Evolutionary conservation across 1,140 invertebrate genomes (phyloP), one percentile per base, ranked within the genome.

Genomic region (Wasmannia auropunctata): DNA sequence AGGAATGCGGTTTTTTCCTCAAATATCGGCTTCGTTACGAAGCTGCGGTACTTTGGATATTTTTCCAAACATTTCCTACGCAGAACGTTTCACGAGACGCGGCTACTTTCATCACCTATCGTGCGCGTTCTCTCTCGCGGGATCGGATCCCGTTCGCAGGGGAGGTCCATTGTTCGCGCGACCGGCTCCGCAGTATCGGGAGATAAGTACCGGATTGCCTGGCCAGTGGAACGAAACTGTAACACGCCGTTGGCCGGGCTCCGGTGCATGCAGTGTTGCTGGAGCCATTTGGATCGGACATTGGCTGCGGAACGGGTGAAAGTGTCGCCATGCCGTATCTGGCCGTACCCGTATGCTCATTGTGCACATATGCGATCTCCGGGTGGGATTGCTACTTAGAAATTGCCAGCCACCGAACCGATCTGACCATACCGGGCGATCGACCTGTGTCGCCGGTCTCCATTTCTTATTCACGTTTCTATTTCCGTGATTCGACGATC

Each of bases 221-320:
- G 74, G 0, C 34, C 86, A 86, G 54, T 88, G 49, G 60, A 89
- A 88, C 74, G 86, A 85, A 88, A 88, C 86, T 85, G 75, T 89
- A 88, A 89, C 43, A 46, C 86, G 87, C 67, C 31, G 75, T 63
- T 69, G 72, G 37, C n/a, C 85, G 88, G 87, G 77, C 86, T 79
- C 22, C 49, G 43, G 83, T 75, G 7, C 37, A 16, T 54, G 10
- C 8, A 65, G 85, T 75, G 88, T 89, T 51, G 86, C 86, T 72
- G 84, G 72, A 84, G 28, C 49, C 74, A 65, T 46, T 43, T 43
- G 37, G 91, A 92, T 91, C 91, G 92, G 87, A 92, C 90, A 91
- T 92, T 92, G 88, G 88, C 89, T 86, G 87, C 65, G 79, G n/a
- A n/a, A n/a, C n/a, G n/a, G 91, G 92, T 93, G 92, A 93, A 93